These are phyloP conservation scores for Mormyrus iriodes DNA, from an alignment of 2,113 vertebrate genomes.

Conservation along the genomic window DNA sequence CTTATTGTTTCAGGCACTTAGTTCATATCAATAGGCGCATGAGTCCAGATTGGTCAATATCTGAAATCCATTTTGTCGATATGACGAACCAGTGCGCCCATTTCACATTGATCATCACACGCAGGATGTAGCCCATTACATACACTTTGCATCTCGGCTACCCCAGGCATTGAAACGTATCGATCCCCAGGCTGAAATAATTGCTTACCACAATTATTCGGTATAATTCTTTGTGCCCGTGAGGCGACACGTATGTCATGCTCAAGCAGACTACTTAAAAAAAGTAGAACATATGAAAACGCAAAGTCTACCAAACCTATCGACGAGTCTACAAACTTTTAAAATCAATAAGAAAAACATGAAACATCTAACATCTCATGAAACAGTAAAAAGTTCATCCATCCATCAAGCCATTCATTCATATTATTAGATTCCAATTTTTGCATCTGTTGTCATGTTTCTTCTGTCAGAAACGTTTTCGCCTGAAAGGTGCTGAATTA, in stretches of 20 bases:
- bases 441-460: background rate
- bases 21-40: background rate
- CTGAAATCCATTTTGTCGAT: constrained; percentile 5
- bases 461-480: background rate
- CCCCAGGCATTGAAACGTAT: background rate
- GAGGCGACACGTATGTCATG: background rate
- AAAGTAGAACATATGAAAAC: background rate
- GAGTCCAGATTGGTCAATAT: background rate
- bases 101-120: background rate
- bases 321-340: background rate
- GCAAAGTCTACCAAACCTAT: background rate
- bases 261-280: background rate
- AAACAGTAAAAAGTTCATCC: background rate
- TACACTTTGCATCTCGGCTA: background rate
- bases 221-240: background rate
- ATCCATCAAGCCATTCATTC: background rate
- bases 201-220: background rate
- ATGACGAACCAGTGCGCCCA: background rate
- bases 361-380: background rate
- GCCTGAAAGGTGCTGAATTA: background rate
- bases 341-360: background rate
- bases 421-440: background rate
- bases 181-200: background rate
- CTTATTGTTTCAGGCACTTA: background rate
- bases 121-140: background rate